A percentile compares a stretch with the other conserved stretches of the same genome.
Conservation (phyloP, 2,888 invertebrate genomes). For the Gymnosoma rotundatum region DNA sequence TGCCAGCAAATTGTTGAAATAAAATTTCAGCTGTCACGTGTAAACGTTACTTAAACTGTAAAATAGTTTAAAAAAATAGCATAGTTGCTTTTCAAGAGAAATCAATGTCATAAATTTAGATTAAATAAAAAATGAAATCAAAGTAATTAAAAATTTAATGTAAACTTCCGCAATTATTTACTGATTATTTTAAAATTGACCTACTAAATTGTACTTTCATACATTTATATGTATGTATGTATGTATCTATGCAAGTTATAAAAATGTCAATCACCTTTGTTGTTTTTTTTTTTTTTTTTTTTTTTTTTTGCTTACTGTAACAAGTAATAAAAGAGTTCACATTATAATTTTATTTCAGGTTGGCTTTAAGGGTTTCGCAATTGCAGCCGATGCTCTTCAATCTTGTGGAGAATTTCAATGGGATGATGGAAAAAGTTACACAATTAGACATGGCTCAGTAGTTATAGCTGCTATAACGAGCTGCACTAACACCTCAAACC, state of each 20-base stretch:
- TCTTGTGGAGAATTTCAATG: conserved; percentile 89
- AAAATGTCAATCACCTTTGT: conserved; percentile 63
- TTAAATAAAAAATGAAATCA: conserved; percentile 1
- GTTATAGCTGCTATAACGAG: conserved; percentile 99
- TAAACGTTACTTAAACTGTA: neutral
- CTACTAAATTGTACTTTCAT: conserved; percentile 26
- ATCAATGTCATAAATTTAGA: conserved; percentile 5
- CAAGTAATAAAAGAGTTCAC: neutral
- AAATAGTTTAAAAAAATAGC: neutral
- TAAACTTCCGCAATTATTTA: conserved; percentile 56
- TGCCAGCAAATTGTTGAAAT: neutral
- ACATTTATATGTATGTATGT: neutral
- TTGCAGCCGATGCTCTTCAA: conserved; percentile 86
- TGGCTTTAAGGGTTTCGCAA: conserved; percentile 95
- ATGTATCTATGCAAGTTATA: neutral
- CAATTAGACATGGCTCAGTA: conserved; percentile 93
- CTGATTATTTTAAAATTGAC: conserved; percentile 47
- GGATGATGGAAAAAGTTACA: conserved; percentile 90
- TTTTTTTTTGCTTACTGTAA: conserved; percentile 40
- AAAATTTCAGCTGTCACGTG: conserved; percentile 13
- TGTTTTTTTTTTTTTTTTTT: conserved; percentile 25
- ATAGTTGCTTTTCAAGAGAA: neutral
- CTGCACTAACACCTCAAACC: conserved; percentile 99
- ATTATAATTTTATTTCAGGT: conserved; percentile 84
- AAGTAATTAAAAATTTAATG: neutral